These are phyloP conservation scores for Catostylus mosaicus DNA, from an alignment of 30 jellyfish, hydroid and myxozoan species.

Conservation along the genomic window DNA sequence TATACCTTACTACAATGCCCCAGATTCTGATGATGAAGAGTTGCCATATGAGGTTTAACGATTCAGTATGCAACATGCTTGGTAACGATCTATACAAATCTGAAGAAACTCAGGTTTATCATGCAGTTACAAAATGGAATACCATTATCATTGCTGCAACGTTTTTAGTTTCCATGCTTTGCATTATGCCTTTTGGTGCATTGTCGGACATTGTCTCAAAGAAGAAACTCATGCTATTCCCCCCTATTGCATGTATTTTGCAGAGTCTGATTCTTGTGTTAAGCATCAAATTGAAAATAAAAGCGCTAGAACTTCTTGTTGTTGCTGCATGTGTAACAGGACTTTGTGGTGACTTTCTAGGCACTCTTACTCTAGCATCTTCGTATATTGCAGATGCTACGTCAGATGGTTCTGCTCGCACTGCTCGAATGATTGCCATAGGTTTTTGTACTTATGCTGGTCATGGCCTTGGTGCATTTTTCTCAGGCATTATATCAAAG, in stretches of 20 bases:
- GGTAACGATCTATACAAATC: background rate
- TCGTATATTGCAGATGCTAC: constrained; percentile 21
- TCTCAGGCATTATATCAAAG: constrained; percentile 7
- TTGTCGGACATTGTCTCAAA: constrained; percentile 15
- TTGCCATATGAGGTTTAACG: background rate
- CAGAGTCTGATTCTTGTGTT: constrained; percentile 1
- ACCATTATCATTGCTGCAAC: background rate
- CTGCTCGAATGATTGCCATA: constrained; percentile 5
- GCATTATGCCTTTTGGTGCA: constrained; percentile 35
- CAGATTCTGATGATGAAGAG: background rate
- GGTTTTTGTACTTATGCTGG: constrained; percentile 9
- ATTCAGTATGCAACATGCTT: background rate
- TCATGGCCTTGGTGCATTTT: constrained; percentile 1
- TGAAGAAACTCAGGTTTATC: background rate
- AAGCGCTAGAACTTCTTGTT: background rate
- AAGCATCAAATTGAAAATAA: background rate
- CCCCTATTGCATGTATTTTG: background rate
- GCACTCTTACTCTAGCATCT: constrained; percentile 3
- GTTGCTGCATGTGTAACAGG: constrained; percentile 17
- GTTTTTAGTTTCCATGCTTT: background rate
- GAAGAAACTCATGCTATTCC: constrained; percentile 14
- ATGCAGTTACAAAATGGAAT: constrained; percentile 25
- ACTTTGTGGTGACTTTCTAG: constrained; percentile 21
- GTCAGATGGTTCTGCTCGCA: background rate
- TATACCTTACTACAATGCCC: constrained; percentile 5